phyloP scores from a whole-genome alignment of 2,888 invertebrate genomes.

The Iselma pallidipennis region DNA sequence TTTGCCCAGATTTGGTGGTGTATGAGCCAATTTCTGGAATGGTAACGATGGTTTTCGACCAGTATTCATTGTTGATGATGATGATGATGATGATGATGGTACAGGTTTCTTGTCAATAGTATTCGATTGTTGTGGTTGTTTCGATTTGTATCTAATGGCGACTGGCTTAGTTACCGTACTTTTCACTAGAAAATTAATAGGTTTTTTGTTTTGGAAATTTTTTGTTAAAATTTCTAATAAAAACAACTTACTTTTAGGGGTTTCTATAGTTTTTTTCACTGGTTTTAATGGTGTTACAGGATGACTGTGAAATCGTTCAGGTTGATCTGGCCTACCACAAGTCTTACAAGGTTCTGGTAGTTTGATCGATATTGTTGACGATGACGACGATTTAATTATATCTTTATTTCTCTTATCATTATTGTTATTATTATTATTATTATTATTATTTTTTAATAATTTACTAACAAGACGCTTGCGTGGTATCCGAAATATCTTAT shows the following conservation, averaged over 20 bases:
- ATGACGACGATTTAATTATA: background rate
- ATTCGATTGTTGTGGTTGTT: slow-evolving; percentile 18
- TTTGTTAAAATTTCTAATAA: background rate
- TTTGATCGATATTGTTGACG: slow-evolving; percentile 39
- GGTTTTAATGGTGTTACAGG: slow-evolving; percentile 49
- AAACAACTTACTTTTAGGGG: slow-evolving; percentile 32
- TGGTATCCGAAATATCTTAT: slow-evolving; percentile 33
- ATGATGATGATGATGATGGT: slow-evolving; percentile 10
- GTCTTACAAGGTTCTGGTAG: slow-evolving; percentile 64
- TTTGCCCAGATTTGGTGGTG: slow-evolving; percentile 18
- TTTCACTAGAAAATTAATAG: slow-evolving; percentile 44
- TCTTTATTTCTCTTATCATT: background rate
- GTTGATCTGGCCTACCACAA: slow-evolving; percentile 69
- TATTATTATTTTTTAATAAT: background rate
- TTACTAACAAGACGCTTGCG: slow-evolving; percentile 18
- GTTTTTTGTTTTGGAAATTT: no score
- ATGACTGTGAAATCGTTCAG: slow-evolving; percentile 68
- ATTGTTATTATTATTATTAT: background rate
- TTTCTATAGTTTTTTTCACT: slow-evolving; percentile 28
- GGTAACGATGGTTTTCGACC: slow-evolving; percentile 29
- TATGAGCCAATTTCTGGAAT: slow-evolving; percentile 30
- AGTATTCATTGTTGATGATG: slow-evolving; percentile 3
- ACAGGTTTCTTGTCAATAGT: slow-evolving; percentile 24
- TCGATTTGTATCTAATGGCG: slow-evolving; percentile 56
- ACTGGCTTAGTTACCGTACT: slow-evolving; percentile 60